These are phyloP conservation scores for Rhagonycha lutea DNA, from an alignment of 2,888 invertebrate genomes.

Conservation along the genomic window DNA sequence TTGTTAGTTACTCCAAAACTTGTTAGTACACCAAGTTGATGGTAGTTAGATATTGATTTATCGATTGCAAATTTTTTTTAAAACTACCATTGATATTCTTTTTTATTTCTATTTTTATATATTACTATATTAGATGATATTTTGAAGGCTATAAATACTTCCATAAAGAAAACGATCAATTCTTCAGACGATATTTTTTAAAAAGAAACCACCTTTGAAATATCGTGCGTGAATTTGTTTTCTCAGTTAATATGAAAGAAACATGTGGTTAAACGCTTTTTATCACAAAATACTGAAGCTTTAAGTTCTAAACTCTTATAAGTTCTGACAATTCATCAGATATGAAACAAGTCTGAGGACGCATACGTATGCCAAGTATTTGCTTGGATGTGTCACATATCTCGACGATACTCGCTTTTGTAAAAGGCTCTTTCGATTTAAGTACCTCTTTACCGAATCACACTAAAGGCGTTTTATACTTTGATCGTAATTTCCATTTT, in stretches of 20 bases:
- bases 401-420: background rate
- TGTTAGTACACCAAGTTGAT: background rate
- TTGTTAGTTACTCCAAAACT: background rate
- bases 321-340: conserved; percentile 13
- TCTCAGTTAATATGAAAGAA: background rate
- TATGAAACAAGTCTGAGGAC: conserved; percentile 3
- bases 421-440: background rate
- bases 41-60: background rate
- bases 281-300: conserved; percentile 4
- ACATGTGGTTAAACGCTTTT: background rate
- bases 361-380: conserved; percentile 13
- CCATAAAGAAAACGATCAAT: background rate
- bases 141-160: background rate
- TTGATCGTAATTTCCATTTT: background rate
- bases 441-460: background rate
- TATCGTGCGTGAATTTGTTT: background rate
- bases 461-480: background rate
- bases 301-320: background rate
- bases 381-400: conserved; percentile 13
- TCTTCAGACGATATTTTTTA: background rate
- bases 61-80: background rate
- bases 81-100: background rate
- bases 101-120: background rate
- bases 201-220: background rate
- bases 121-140: too few species aligned